phyloP scores from a whole-genome alignment of 2,113 vertebrate species.

The Albula glossodonta region DNA sequence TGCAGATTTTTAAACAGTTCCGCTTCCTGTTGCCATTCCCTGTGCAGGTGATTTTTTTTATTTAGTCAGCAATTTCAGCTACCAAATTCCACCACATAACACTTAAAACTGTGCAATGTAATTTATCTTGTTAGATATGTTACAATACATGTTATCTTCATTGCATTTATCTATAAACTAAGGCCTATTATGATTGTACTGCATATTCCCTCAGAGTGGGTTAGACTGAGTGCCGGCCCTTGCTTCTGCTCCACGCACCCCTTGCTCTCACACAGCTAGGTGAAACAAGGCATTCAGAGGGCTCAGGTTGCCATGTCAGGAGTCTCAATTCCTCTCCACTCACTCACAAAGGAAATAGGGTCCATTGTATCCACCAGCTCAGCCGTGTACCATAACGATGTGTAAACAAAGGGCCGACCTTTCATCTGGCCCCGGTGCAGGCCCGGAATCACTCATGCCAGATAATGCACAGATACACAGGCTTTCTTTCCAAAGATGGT shows the following conservation, averaged over 20 bases:
- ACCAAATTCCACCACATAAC: too few relatives aligned
- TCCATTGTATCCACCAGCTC: constrained; percentile 68
- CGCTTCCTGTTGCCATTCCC: too few relatives aligned
- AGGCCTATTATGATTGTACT: too few relatives aligned
- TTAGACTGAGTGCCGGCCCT: constrained; percentile 25
- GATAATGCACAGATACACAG: constrained; percentile 12
- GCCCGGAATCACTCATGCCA: neutral
- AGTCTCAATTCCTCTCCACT: constrained; percentile 72
- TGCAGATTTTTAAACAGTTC: too few relatives aligned
- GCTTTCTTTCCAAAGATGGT: neutral
- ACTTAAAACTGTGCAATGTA: too few relatives aligned
- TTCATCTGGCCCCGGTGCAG: constrained; percentile 65
- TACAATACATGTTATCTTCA: too few relatives aligned
- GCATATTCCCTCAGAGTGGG: too few relatives aligned
- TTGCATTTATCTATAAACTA: too few relatives aligned
- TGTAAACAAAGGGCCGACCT: constrained; percentile 66
- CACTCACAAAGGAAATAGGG: constrained; percentile 66
- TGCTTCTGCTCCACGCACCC: constrained; percentile 33
- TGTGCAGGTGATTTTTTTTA: too few relatives aligned
- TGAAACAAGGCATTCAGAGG: constrained; percentile 69
- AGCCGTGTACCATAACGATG: constrained; percentile 65
- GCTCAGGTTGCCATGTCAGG: constrained; percentile 70
- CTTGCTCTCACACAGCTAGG: constrained; percentile 60
- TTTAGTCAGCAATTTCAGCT: too few relatives aligned
- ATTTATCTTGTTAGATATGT: too few relatives aligned